Evolutionary conservation across 1,140 invertebrate genomes (phyloP), one percentile per base, ranked within the genome.

Genomic region (Achroia grisella): DNA sequence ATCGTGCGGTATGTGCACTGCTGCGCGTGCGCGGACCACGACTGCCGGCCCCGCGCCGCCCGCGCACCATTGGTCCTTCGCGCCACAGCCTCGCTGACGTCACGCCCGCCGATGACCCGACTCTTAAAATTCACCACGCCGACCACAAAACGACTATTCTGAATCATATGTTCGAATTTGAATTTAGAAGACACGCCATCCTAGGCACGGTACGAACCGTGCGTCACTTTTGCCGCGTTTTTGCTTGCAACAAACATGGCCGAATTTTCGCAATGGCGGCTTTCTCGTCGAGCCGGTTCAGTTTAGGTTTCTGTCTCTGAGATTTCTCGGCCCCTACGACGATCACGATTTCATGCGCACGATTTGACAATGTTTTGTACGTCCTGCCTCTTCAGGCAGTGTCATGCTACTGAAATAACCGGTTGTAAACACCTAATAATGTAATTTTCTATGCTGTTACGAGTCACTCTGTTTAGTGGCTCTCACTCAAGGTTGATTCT

Each of bases 401-500:
- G 55, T 64, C 60, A 55, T 55, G 54, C 57, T 63, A 79, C 75
- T 76, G 70, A 73, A 73, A 72, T 67, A 71, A 79, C 71, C 66
- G 68, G 71, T 73, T 74, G 50, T 59, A 54, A 48, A 48, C 48
- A 39, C 29, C 40, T 42, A 56, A 34, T 46, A 49, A 51, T 60
- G 54, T 52, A 44, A 49, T 47, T 48, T 50, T 39, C 45, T 36
- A 40, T 44, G 44, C 48, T 31, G 30, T 31, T 46, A 53, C 48
- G 37, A 52, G 52, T 56, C 48, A 42, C 45, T 39, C 29, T 10
- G 44, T 52, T 55, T 55, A 44, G 44, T 44, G 52, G 45, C 46
- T 52, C 56, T 17, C 27, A 17, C 30, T 61, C 57, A 61, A 61
- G 57, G 57, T 10, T 37, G 14, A 37, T 10, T 33, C 32, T 33